Evolutionary conservation across 92 coral and sea anemone genomes (phyloP), one percentile per base, ranked within the genome.

Genomic region (Desmophyllum pertusum): DNA sequence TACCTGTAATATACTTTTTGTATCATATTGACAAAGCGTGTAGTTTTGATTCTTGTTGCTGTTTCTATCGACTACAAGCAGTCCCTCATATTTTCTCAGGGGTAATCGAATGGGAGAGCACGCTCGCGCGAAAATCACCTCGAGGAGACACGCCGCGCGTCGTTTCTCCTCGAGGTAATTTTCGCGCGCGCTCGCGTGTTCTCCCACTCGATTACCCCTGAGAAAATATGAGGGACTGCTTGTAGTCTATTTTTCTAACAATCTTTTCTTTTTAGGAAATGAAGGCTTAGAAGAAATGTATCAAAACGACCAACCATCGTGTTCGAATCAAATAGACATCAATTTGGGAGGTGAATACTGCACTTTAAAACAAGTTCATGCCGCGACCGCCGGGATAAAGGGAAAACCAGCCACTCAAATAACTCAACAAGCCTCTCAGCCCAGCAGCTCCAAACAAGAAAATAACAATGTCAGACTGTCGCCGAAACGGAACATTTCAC

Each of bases 401-500:
- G 35, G 18, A 27, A 59, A 41, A 35, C 69, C 53, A 59, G 19
- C 38, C 48, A 40, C 70, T 71, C 71, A 33, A 72, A 40, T n/a
- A 52, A 10, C 70, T 10, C n/a, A 42, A 59, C 78, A 72, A 45
- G 9, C 17, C 6, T 19, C 55, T 71, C 72, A 31, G 2, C 35
- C 78, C 1, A 53, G 42, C 70, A 42, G 5, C 31, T 1, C 30
- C 31, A 71, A 59, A n/a, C 66, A 31, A 19, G 72, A 71, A 29
- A 57, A 72, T 40, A 59, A 59, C 71, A 73, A 55, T 27, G 1
- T 21, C 31, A 82, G 55, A n/a, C 25, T 41, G 40, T 21, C 72
- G 35, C 72, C 86, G 57, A 63, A 46, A 65, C 81, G 57, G 36
- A 80, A 84, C 65, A 27, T 89, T 25, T 75, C 43, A 37, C 92